Evolutionary conservation across 2,797 vertebrate species (phyloP).

Genomic region (Danio aesculapii): DNA sequence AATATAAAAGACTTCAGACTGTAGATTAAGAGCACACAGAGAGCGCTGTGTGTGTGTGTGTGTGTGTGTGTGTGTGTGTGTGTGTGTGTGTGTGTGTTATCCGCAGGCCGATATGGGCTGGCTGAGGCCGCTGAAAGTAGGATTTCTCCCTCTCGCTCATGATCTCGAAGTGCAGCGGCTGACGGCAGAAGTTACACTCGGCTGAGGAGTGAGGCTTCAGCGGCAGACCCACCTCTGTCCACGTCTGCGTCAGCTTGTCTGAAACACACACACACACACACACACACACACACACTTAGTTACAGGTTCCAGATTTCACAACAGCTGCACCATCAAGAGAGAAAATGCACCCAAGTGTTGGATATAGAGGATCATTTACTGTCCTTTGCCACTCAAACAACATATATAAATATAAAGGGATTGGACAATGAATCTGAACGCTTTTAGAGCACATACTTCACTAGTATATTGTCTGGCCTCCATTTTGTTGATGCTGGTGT

Average conservation of each 20-base stretch:
- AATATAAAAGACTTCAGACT: conserved; percentile 12
- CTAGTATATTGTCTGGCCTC: no score
- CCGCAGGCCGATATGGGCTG: conserved; percentile 88
- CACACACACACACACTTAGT: no score
- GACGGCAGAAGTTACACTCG: conserved; percentile 93
- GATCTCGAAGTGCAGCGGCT: conserved; percentile 92
- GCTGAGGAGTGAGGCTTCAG: conserved; percentile 89
- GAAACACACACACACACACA: conserved; percentile 29
- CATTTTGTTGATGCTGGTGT: no score
- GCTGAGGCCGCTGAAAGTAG: conserved; percentile 93
- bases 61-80: background rate
- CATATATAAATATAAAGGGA: no score
- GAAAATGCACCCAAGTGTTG: no score
- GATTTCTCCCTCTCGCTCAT: conserved; percentile 93
- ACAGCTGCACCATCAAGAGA: background rate
- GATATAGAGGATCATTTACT: no score
- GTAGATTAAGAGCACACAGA: no score
- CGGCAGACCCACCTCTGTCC: conserved; percentile 89
- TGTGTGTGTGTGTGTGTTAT: conserved; percentile 62
- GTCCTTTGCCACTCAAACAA: no score
- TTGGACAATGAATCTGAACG: no score
- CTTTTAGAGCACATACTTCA: no score
- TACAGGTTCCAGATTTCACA: background rate
- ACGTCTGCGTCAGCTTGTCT: conserved; percentile 89
- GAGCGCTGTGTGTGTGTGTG: background rate